A percentile compares a stretch with the other conserved stretches of the same genome.
These are phyloP conservation scores for Tipula unca DNA, from an alignment of 2,888 invertebrate genomes.

Conservation along the genomic window DNA sequence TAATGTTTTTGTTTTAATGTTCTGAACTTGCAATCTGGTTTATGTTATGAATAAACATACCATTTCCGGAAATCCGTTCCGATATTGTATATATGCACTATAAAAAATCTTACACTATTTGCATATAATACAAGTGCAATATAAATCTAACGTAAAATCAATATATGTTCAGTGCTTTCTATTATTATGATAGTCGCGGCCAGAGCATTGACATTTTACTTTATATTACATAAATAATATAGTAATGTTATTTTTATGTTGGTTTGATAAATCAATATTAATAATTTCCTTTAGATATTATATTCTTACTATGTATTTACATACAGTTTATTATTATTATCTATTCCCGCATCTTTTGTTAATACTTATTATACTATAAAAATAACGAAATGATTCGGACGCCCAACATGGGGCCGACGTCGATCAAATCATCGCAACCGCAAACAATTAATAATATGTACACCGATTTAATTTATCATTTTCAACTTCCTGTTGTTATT, in stretches of 20 bases:
- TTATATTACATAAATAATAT: neutral
- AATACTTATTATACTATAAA: neutral
- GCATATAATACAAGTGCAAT: neutral
- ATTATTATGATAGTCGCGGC: neutral
- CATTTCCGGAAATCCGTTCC: neutral
- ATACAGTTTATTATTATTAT: neutral
- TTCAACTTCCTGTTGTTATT: neutral
- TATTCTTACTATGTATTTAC: no score
- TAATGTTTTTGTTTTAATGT: neutral
- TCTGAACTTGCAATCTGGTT: neutral
- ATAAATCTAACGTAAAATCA: neutral
- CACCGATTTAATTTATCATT: neutral
- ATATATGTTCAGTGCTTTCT: neutral
- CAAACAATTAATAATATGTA: slow-evolving; percentile 14
- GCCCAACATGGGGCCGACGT: neutral
- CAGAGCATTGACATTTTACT: neutral
- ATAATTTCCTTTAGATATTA: neutral
- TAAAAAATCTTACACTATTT: neutral
- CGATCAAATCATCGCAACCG: neutral
- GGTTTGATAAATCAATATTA: neutral
- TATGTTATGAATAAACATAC: neutral
- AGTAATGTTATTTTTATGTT: neutral
- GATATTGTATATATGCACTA: neutral
- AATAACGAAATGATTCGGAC: neutral
- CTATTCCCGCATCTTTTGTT: neutral